These are phyloP conservation scores for Rhabdornis inornatus DNA, from an alignment of 2,113 vertebrate species.

Conservation along the genomic window DNA sequence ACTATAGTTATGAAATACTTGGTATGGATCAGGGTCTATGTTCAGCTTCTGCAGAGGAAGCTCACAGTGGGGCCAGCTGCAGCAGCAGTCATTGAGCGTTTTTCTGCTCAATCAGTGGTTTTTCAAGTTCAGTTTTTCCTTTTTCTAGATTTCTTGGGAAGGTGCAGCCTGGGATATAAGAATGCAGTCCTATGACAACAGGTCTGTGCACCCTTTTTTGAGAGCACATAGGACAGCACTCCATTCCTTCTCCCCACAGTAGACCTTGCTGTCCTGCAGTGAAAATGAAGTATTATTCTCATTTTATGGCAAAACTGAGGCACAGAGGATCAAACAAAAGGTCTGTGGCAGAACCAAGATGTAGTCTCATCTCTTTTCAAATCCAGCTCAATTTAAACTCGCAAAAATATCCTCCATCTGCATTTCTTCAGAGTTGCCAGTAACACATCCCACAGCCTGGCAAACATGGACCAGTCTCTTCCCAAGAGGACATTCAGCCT, in stretches of 20 bases:
- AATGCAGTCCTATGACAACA: neutral
- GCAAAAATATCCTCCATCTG: neutral
- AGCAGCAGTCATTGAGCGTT: neutral
- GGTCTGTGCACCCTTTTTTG: neutral
- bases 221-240: neutral
- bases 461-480: neutral
- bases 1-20: neutral
- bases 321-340: neutral
- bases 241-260: neutral
- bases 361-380: neutral
- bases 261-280: neutral
- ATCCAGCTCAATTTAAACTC: neutral
- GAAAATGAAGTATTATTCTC: neutral
- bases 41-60: neutral
- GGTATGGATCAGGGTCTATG: neutral
- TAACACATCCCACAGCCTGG: neutral
- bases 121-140: neutral
- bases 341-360: neutral
- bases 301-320: neutral
- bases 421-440: neutral
- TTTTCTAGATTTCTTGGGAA: neutral
- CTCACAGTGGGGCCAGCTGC: neutral
- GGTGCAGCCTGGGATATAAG: rapidly evolving
- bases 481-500: neutral
- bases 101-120: neutral